Base-by-base conservation (phyloP, 2,797 vertebrate genomes). In the Parambassis ranga region DNA sequence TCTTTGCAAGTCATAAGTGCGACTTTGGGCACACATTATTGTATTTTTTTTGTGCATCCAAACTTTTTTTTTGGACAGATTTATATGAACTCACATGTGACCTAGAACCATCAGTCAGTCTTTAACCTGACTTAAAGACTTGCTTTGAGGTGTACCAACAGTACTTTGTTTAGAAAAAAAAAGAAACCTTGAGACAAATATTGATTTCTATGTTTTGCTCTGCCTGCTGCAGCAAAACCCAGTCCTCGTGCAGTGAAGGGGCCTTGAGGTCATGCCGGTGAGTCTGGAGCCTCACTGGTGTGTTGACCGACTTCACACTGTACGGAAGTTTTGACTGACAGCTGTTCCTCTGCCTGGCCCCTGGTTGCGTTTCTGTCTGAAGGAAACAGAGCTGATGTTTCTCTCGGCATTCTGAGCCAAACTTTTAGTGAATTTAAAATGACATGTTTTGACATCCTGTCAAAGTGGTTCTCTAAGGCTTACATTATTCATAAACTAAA, bases 371-470 rank as follows among this genome's bases (percentile, higher is more conserved):
- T 14, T 59, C 63, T 35, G 53, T 65, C 65, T 44, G 50, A 41
- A 63, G 63, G 62, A 59, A 43, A 10, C 42, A 0, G 22, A 39
- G 39, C 32, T 1, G 11, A 6, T 27, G 46, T 50, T 30, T 62
- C 23, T 52, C n/a, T 24, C 50, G 2, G 39, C 41, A 28, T 65
- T 35, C 13, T 1, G 22, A 53, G 27, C 0, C 27, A 26, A 57
- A 46, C 28, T 62, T 44, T n/a, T 2, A 33, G 36, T 7, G 49
- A 57, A 43, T 50, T 56, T 7, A 51, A 16, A 30, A 31, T 51
- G 52, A 64, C 38, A 8, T 43, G 59, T 75, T 71, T 38, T 75
- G 76, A 75, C 76, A 23, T 22, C 5, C 44, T 48, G 71, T 64
- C 76, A 47, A 22, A 37, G 32, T 7, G 1, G 1, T 16, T 36